These are phyloP conservation scores for Dascyllus trimaculatus DNA, from an alignment of 2,113 vertebrate species.

Conservation along the genomic window DNA sequence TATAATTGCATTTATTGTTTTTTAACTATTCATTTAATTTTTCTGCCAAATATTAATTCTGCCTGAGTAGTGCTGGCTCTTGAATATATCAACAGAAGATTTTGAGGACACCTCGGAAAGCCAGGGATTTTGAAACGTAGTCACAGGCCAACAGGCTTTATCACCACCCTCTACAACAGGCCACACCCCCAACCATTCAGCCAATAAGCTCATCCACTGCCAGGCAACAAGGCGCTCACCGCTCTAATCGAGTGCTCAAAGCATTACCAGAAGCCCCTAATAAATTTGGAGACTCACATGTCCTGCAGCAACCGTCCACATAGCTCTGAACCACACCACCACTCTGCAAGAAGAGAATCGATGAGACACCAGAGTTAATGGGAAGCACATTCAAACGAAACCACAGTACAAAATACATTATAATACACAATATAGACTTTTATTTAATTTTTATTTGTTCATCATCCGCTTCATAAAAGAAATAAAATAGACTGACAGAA, in stretches of 20 bases:
- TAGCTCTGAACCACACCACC: conserved; percentile 93
- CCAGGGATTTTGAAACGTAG: conserved; percentile 53
- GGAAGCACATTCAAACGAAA: background rate
- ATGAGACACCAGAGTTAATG: background rate
- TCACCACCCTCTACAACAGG: conserved; percentile 79
- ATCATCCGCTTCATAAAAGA: too few species aligned
- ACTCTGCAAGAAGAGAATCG: conserved; percentile 86
- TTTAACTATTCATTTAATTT: background rate
- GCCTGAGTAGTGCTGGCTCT: conserved; percentile 2
- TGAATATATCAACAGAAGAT: conserved; percentile 21
- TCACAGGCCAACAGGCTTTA: conserved; percentile 60
- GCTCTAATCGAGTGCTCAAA: conserved; percentile 77
- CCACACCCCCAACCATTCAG: conserved; percentile 79
- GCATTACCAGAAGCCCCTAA: conserved; percentile 79
- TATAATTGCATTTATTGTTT: background rate
- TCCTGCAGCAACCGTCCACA: conserved; percentile 97
- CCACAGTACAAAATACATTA: background rate
- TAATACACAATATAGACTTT: background rate
- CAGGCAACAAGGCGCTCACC: conserved; percentile 83
- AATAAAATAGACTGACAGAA: too few species aligned
- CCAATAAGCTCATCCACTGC: conserved; percentile 81
- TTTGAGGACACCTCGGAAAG: conserved; percentile 48
- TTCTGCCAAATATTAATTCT: conserved; percentile 6
- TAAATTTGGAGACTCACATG: conserved; percentile 90
- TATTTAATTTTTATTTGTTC: too few species aligned